Evolutionary conservation across 1,140 invertebrate species (phyloP).

Genomic region (Tetragnatha versicolor): DNA sequence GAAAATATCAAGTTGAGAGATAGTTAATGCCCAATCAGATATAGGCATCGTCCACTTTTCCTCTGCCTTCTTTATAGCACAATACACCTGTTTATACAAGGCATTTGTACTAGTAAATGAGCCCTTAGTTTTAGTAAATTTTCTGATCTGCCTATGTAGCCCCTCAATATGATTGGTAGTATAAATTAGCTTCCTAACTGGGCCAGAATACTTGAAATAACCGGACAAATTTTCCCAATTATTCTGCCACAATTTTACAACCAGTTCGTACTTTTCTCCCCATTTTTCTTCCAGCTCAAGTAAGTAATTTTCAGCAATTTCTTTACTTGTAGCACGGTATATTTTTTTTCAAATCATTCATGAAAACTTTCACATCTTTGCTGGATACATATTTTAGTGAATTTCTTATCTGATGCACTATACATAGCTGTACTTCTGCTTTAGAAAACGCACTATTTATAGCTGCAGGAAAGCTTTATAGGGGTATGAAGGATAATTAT

Average conservation of each 20-base stretch:
- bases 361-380: slow-evolving; percentile 16
- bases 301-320: slow-evolving; percentile 22
- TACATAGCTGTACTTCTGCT: slow-evolving; percentile 22
- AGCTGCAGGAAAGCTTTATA: too few species aligned
- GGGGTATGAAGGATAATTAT: too few species aligned
- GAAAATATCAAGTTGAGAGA: slow-evolving; percentile 23
- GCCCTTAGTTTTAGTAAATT: slow-evolving; percentile 4
- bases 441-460: too few species aligned
- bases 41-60: slow-evolving; percentile 7
- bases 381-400: slow-evolving; percentile 20
- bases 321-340: slow-evolving; percentile 12
- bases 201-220: slow-evolving; percentile 4
- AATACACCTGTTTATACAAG: slow-evolving; percentile 24
- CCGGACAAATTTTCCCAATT: slow-evolving; percentile 8
- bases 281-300: slow-evolving; percentile 17
- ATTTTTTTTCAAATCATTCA: slow-evolving; percentile 15
- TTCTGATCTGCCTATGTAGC: slow-evolving; percentile 5
- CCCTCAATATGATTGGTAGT: background rate
- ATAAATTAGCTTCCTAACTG: background rate
- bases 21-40: slow-evolving; percentile 14
- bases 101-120: slow-evolving; percentile 22
- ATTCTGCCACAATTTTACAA: background rate
- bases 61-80: slow-evolving; percentile 24
- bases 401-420: slow-evolving; percentile 27
- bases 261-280: background rate